Conservation (phyloP, 1,140 invertebrate genomes). For the Formica exsecta region DNA sequence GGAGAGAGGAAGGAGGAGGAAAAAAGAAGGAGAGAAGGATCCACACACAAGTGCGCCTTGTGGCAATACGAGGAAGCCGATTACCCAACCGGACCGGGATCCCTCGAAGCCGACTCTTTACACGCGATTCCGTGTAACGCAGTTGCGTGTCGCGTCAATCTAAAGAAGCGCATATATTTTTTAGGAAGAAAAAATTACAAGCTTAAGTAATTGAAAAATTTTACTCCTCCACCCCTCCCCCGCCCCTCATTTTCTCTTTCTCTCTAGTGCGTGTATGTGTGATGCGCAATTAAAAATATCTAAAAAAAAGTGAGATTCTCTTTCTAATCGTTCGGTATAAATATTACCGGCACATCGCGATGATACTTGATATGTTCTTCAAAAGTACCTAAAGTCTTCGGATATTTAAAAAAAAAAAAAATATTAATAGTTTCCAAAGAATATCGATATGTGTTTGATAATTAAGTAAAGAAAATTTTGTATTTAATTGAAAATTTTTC, state of each 20-base stretch:
- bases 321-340: no score
- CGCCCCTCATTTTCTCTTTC: no score
- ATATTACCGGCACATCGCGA: neutral
- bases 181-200: constrained; percentile 10
- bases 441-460: neutral
- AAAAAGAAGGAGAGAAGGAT: constrained; percentile 34
- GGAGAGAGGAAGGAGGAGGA: neutral
- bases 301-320: no score
- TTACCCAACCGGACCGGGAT: constrained; percentile 81
- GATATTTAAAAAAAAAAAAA: neutral
- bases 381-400: neutral
- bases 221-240: no score
- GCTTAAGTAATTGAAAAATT: constrained; percentile 27
- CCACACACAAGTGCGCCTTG: constrained; percentile 63
- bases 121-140: constrained; percentile 65
- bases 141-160: constrained; percentile 36
- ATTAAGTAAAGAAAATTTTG: neutral
- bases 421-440: no score
- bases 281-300: no score
- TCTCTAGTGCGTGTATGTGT: no score
- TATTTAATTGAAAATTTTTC: neutral
- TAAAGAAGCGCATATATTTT: constrained; percentile 17
- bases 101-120: constrained; percentile 64
- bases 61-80: constrained; percentile 84
- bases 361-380: neutral